Conservation (phyloP, 2,888 invertebrate species). For the Heliconius sara region DNA sequence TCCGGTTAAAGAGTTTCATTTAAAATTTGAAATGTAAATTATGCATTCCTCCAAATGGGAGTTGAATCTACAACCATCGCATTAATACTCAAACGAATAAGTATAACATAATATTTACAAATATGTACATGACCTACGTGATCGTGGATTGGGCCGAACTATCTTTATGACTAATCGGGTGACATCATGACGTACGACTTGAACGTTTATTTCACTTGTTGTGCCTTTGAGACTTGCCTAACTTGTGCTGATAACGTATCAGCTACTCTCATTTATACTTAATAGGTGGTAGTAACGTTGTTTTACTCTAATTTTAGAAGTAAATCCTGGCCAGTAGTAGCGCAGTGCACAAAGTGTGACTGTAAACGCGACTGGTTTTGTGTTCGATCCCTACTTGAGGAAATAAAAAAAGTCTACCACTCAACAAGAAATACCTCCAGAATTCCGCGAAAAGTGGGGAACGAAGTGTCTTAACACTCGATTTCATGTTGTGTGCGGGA, state of each 20-base stretch:
- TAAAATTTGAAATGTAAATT: no score
- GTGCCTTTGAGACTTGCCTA: constrained; percentile 28
- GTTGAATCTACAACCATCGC: no score
- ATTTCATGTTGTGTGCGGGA: background rate
- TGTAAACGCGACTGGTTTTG: background rate
- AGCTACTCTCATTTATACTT: background rate
- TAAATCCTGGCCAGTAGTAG: background rate
- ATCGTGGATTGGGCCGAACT: constrained; percentile 51
- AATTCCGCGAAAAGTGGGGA: no score
- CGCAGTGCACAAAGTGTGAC: no score
- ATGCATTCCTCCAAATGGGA: no score
- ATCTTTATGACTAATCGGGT: constrained; percentile 50
- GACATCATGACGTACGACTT: constrained; percentile 52
- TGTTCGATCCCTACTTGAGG: background rate
- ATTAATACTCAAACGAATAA: background rate
- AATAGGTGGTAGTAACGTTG: background rate
- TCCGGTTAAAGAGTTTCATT: no score
- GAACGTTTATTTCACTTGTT: constrained; percentile 36
- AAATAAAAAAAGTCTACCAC: background rate
- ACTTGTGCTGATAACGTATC: constrained; percentile 36
- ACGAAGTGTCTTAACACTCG: no score
- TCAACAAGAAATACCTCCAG: no score
- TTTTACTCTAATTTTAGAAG: background rate
- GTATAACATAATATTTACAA: background rate
- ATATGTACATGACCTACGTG: constrained; percentile 51